Evolutionary conservation across 1,140 invertebrate species (phyloP).

Genomic region (Vanessa tameamea): DNA sequence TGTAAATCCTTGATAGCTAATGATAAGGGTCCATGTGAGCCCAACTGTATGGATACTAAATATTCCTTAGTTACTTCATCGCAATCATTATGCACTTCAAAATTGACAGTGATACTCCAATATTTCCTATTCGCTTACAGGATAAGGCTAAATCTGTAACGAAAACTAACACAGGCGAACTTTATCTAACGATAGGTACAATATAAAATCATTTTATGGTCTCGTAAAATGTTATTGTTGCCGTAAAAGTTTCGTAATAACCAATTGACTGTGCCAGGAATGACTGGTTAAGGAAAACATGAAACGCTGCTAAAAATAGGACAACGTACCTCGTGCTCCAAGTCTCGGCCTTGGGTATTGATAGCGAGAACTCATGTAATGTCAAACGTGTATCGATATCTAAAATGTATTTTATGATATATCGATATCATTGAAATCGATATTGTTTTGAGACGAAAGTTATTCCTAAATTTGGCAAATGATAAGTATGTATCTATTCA

Average conservation of each 20-base stretch:
- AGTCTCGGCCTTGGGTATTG: neutral
- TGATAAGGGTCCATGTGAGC: too few relatives aligned
- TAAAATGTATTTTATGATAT: too few relatives aligned
- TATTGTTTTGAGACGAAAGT: too few relatives aligned
- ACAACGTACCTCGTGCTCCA: neutral
- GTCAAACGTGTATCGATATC: too few relatives aligned
- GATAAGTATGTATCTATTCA: too few relatives aligned
- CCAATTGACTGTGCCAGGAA: slow-evolving; percentile 10
- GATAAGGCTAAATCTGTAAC: neutral
- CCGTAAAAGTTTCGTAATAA: slow-evolving; percentile 18
- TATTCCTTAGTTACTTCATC: too few relatives aligned
- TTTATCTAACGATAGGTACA: slow-evolving; percentile 10
- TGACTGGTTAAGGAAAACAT: slow-evolving; percentile 4
- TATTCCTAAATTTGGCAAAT: too few relatives aligned
- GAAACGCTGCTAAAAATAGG: slow-evolving; percentile 2
- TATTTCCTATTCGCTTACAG: neutral
- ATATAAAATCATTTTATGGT: slow-evolving; percentile 20
- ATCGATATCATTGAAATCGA: too few relatives aligned
- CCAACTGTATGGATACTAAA: too few relatives aligned
- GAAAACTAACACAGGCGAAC: neutral
- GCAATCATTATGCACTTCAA: too few relatives aligned
- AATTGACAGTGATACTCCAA: neutral
- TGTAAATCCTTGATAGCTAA: too few relatives aligned
- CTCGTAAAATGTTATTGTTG: slow-evolving; percentile 17
- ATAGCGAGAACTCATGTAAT: neutral